Base-by-base conservation (phyloP, 2,888 invertebrate species). In the Leucoma salicis region DNA sequence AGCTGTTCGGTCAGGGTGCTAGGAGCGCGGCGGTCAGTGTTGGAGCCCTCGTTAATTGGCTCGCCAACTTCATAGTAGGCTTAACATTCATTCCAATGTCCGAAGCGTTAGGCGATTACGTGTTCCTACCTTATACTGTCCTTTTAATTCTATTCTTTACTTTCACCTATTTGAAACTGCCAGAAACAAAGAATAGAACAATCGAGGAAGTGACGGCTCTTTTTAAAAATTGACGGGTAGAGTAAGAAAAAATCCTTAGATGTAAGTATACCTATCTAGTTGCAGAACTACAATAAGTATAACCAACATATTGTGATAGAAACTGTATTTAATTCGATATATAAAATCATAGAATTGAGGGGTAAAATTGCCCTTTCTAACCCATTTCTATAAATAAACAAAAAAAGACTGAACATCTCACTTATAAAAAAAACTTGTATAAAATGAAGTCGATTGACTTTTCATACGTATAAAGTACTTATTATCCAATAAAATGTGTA, bases 31-130 rank as follows among this genome's bases (percentile, higher is more conserved):
- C 90, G 0, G 89, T 90, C 8, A 90, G 90, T 42, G 78, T 90
- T 0, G 90, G 90, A 2, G 90, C 90, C 10, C 66, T 88, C 1
- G 83, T 90, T 39, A 90, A 90, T 63, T 90, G 90, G 90, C 78
- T 89, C 33, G 89, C 90, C 8, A 90, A 90, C 66, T 90, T 90
- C 43, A 64, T 90, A n/a, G 84, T 90, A n/a, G 88, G 89, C 1
- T 60, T 90, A 5, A 72, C 82, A 0, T 90, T 90, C 63, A 77
- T 87, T 25, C 71, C 82, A 3, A 73, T 90, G 75, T 74, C 72
- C 1, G 56, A 70, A 0, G 74, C 74, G 1, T 64, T 90, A 14
- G 81, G 75, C 12, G 76, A 86, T 60, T 86, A 72, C 41, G 88
- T 89, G 18, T 90, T 90, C 70, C 51, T 90, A 51, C 90, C 90